These are phyloP conservation scores for Wasmannia auropunctata DNA, from an alignment of 1,140 invertebrate genomes.

Conservation along the genomic window DNA sequence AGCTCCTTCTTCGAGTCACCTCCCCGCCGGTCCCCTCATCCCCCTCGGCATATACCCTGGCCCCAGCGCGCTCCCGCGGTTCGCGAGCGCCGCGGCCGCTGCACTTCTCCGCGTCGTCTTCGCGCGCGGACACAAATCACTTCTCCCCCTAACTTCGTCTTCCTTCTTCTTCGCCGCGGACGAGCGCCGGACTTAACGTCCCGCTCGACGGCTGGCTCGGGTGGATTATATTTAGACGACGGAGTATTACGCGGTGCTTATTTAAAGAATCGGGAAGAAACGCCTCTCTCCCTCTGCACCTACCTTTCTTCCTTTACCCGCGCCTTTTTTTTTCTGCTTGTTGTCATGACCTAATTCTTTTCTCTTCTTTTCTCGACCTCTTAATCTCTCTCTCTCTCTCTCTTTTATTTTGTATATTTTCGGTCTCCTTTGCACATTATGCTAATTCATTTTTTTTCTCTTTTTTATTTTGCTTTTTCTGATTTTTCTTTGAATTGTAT, in stretches of 20 bases:
- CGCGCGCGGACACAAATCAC: slow-evolving; percentile 73
- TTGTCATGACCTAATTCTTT: slow-evolving; percentile 35
- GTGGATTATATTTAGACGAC: slow-evolving; percentile 80
- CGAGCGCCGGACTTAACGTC: slow-evolving; percentile 39
- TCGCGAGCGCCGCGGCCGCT: slow-evolving; percentile 28
- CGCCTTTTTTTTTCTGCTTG: background rate
- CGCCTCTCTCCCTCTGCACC: slow-evolving; percentile 29
- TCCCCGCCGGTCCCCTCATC: background rate
- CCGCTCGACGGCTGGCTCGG: slow-evolving; percentile 49
- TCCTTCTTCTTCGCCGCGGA: slow-evolving; percentile 70
- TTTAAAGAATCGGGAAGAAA: slow-evolving; percentile 83
- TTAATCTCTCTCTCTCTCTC: background rate
- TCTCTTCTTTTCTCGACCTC: background rate
- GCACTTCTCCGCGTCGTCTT: slow-evolving; percentile 50
- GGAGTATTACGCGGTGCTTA: slow-evolving; percentile 82
- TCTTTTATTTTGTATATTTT: too few species aligned
- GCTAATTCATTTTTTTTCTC: too few species aligned
- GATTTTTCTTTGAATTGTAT: too few species aligned
- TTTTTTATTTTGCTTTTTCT: too few species aligned
- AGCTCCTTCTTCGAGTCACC: slow-evolving; percentile 74
- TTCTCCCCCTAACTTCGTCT: slow-evolving; percentile 41
- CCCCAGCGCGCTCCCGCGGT: background rate
- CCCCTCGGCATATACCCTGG: background rate
- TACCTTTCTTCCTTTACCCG: slow-evolving; percentile 5
- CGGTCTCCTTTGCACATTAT: too few species aligned